Conservation (phyloP, 1,140 invertebrate genomes). For the Lordiphosa mommai region DNA sequence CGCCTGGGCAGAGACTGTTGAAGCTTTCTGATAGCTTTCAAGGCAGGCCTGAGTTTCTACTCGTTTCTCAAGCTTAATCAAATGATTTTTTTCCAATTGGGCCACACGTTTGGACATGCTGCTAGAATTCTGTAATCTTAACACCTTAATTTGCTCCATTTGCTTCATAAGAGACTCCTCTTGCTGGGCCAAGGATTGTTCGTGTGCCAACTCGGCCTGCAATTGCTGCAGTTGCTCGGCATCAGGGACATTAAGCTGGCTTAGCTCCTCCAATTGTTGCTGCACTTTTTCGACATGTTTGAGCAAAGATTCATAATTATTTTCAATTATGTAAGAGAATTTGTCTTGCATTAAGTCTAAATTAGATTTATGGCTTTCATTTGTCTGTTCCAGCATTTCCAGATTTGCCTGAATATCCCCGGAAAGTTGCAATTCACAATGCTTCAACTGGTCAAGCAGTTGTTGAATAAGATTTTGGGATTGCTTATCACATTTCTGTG, state of each 20-base stretch:
- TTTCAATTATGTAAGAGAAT: constrained; percentile 39
- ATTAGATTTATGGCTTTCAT: constrained; percentile 42
- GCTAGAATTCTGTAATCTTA: constrained; percentile 33
- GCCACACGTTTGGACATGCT: constrained; percentile 33
- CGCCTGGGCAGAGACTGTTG: constrained; percentile 6
- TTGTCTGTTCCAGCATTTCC: constrained; percentile 38
- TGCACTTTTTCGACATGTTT: constrained; percentile 38
- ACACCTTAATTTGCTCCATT: constrained; percentile 44
- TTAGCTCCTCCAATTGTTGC: constrained; percentile 34
- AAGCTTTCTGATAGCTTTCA: constrained; percentile 23
- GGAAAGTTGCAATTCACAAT: constrained; percentile 33
- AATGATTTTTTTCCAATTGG: constrained; percentile 35
- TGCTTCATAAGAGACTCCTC: constrained; percentile 48
- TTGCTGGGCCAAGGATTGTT: constrained; percentile 37
- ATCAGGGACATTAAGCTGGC: constrained; percentile 28
- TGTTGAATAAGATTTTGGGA: constrained; percentile 22
- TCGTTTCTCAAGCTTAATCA: constrained; percentile 10
- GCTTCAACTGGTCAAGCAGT: constrained; percentile 48
- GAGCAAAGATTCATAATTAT: constrained; percentile 22
- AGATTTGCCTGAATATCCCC: constrained; percentile 45
- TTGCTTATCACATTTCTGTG: constrained; percentile 31
- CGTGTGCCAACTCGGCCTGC: constrained; percentile 42
- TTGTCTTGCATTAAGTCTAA: constrained; percentile 50
- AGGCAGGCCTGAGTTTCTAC: constrained; percentile 27
- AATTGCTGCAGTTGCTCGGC: constrained; percentile 43